These are phyloP conservation scores for Isaurus tuberculatus DNA, from an alignment of 92 coral and sea anemone genomes.

Conservation along the genomic window DNA sequence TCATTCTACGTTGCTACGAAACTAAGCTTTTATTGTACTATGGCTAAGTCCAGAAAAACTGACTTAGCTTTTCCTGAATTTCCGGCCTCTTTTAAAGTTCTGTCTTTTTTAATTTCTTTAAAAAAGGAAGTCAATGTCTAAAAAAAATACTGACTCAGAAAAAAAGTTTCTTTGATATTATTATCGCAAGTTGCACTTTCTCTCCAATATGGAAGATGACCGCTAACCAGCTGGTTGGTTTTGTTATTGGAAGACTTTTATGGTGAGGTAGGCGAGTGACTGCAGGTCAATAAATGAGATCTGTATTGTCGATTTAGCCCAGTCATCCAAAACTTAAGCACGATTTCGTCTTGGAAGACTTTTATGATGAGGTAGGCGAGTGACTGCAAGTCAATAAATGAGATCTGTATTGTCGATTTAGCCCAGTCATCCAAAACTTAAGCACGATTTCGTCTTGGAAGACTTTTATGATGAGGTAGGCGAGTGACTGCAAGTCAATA, in stretches of 20 bases:
- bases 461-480: conserved; percentile 21
- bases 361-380: conserved; percentile 31
- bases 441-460: conserved; percentile 96
- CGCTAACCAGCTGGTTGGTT: background rate
- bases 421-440: conserved; percentile 99
- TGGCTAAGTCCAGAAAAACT: background rate
- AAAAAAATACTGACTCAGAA: too few species aligned
- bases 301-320: conserved; percentile 96
- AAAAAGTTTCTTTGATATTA: too few species aligned
- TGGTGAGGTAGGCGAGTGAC: conserved; percentile 49
- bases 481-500: conserved; percentile 81
- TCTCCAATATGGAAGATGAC: too few species aligned
- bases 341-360: conserved; percentile 99
- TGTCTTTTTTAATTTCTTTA: background rate
- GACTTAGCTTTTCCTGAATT: background rate
- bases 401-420: conserved; percentile 92
- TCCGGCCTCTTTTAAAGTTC: background rate
- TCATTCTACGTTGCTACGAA: too few species aligned
- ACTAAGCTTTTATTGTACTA: too few species aligned
- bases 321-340: conserved; percentile 99
- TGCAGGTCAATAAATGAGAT: conserved; percentile 88
- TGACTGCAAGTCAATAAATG: conserved; percentile 89
- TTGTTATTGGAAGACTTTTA: too few species aligned
- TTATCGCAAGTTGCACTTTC: too few species aligned
- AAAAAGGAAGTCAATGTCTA: background rate